Evolutionary conservation across 2,113 vertebrate species (phyloP).

Genomic region (Loxodonta africana): DNA sequence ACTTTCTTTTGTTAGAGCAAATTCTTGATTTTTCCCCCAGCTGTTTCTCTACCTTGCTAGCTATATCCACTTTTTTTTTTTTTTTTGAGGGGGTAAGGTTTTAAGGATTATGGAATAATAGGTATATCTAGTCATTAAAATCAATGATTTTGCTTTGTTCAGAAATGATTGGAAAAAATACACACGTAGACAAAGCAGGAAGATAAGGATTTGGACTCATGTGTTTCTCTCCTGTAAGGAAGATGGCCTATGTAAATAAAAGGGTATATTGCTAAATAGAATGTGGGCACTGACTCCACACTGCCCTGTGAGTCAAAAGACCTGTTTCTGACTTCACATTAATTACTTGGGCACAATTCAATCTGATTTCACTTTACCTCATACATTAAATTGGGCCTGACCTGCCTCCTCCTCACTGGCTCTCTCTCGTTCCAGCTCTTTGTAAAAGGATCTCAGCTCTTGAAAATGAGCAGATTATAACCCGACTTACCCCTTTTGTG

Average conservation of each 20-base stretch:
- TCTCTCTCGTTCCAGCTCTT: neutral
- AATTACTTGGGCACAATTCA: slow-evolving; percentile 2
- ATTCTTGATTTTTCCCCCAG: slow-evolving; percentile 16
- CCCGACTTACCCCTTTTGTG: neutral
- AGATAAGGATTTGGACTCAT: neutral
- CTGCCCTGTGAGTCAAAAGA: neutral
- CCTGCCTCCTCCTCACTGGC: neutral
- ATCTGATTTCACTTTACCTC: neutral
- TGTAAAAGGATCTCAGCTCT: slow-evolving; percentile 31
- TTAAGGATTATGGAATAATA: slow-evolving; percentile 10
- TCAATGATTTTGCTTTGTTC: neutral
- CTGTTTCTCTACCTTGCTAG: neutral
- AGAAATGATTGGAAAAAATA: slow-evolving; percentile 16
- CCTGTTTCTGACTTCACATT: slow-evolving; percentile 14
- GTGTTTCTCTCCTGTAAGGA: neutral
- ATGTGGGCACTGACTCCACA: neutral
- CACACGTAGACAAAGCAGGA: neutral
- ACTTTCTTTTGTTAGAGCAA: slow-evolving; percentile 47
- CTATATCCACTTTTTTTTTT: neutral
- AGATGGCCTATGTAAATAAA: neutral
- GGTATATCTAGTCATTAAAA: slow-evolving; percentile 40
- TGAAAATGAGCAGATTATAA: slow-evolving; percentile 28
- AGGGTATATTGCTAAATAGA: neutral
- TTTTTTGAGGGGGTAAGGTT: neutral
- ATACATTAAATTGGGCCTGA: neutral